Base-by-base conservation (phyloP, 2,797 vertebrate species). In the Bradypodion pumilum region DNA sequence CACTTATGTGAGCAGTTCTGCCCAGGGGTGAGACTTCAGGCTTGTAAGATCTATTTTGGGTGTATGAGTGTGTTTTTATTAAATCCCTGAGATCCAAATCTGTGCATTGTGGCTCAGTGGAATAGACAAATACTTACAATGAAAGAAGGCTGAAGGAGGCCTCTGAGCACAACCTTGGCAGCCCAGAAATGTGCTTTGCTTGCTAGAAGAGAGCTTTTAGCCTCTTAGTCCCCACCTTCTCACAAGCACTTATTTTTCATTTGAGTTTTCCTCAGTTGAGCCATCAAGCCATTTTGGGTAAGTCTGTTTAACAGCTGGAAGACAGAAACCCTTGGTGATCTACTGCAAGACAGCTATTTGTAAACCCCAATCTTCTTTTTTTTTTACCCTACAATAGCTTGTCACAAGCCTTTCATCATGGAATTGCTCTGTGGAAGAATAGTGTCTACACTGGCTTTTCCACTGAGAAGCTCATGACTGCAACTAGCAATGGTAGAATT, bases 381-480 rank as follows among this genome's bases (percentile, higher is more conserved):
- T 66, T n/a, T 66, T 63, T n/a, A 66, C 42, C 52, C 27, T 72
- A 60, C 60, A 66, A 56, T 49, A 42, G 35, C 46, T 37, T 76
- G 19, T 32, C 10, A 5, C 21, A 74, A 10, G 40, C 27, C 23
- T 79, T 46, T 66, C 59, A 69, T 44, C 23, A 44, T 25, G 63
- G 32, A 40, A 13, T n/a, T 76, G 46, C 46, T 68, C 15, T 5
- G 16, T 32, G 7, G 15, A 9, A 5, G 5, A 15, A 13, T 5
- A 40, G 25, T 29, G 7, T 21, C 80, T 0, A 0, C 1, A 2
- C 0, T 0, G 5, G 13, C 37, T 77, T 21, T 46, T 74, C 70
- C 5, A 9, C 27, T 0, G 0, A 63, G 76, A 75, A 84, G 12
- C 8, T 59, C 63, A 12, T 2, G 2, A 16, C 35, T 27, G 27